phyloP scores from a whole-genome alignment of 2,113 vertebrate species.

The Larimichthys polyactis region DNA sequence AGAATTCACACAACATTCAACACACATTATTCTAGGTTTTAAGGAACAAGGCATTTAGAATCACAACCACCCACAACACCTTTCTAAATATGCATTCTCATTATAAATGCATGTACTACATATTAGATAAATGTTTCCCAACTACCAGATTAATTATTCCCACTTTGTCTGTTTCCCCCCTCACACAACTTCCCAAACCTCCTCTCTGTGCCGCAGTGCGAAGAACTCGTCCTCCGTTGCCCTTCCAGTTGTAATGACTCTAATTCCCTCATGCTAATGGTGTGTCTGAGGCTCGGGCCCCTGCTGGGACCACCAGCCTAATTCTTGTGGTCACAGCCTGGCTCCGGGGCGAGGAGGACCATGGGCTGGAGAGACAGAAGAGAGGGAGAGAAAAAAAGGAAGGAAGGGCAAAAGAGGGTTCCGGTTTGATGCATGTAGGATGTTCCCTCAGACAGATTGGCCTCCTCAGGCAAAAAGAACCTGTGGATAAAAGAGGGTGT shows the following conservation, averaged over 20 bases:
- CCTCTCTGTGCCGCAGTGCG: constrained; percentile 45
- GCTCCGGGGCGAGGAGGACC: constrained; percentile 81
- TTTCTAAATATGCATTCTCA: neutral
- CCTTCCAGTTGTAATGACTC: constrained; percentile 92
- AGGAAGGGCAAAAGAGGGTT: constrained; percentile 40
- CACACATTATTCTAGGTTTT: neutral
- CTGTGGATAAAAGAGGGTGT: constrained; percentile 74
- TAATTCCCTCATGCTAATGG: constrained; percentile 91
- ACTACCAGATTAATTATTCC: neutral
- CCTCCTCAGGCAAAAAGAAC: constrained; percentile 76
- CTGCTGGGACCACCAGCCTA: constrained; percentile 88
- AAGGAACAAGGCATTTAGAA: neutral
- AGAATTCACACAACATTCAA: neutral
- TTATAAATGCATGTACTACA: neutral
- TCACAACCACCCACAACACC: neutral
- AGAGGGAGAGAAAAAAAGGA: neutral
- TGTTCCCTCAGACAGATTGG: constrained; percentile 72
- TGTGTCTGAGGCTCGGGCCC: constrained; percentile 87
- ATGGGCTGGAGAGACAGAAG: constrained; percentile 43
- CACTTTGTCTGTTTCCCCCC: constrained; percentile 15
- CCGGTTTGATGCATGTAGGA: constrained; percentile 64
- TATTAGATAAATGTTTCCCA: neutral
- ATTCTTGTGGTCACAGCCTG: constrained; percentile 83
- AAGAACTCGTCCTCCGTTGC: constrained; percentile 91
- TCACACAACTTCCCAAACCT: constrained; percentile 50